Evolutionary conservation across 2,888 invertebrate genomes (phyloP).

Genomic region (Chorisops tibialis): DNA sequence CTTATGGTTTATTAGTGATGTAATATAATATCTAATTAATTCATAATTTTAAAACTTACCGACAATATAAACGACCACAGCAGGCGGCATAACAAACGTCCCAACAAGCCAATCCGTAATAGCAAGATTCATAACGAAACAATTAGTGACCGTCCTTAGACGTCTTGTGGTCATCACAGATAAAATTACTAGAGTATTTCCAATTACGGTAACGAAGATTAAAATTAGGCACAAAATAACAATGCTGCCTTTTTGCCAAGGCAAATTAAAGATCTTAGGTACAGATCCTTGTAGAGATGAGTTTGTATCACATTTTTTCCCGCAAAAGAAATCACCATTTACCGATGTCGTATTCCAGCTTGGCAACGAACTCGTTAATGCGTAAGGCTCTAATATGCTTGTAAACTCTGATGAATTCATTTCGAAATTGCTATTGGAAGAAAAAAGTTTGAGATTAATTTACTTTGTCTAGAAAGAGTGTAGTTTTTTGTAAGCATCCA

Average conservation of each 20-base stretch:
- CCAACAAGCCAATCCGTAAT: constrained; percentile 91
- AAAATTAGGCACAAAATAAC: constrained; percentile 63
- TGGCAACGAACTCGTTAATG: constrained; percentile 14
- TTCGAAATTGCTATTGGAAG: not conserved
- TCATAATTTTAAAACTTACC: constrained; percentile 61
- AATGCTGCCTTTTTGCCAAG: constrained; percentile 58
- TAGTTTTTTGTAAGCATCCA: too few relatives aligned
- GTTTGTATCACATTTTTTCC: not conserved
- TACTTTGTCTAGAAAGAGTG: too few relatives aligned
- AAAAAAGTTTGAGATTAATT: too few relatives aligned
- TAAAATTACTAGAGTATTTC: constrained; percentile 85
- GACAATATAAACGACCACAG: constrained; percentile 74
- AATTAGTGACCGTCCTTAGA: constrained; percentile 89
- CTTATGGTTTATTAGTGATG: too few relatives aligned
- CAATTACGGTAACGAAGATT: constrained; percentile 72
- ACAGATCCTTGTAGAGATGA: not conserved
- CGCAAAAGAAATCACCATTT: not conserved
- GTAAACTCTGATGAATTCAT: constrained; percentile 2
- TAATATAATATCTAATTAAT: too few relatives aligned
- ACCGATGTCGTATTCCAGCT: constrained; percentile 4
- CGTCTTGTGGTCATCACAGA: constrained; percentile 84
- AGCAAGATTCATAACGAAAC: constrained; percentile 92
- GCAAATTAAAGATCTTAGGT: constrained; percentile 1
- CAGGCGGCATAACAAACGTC: constrained; percentile 91
- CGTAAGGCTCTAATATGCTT: constrained; percentile 4